Evolutionary conservation across 2,113 vertebrate species (phyloP).

Genomic region (Corythornis cristatus): DNA sequence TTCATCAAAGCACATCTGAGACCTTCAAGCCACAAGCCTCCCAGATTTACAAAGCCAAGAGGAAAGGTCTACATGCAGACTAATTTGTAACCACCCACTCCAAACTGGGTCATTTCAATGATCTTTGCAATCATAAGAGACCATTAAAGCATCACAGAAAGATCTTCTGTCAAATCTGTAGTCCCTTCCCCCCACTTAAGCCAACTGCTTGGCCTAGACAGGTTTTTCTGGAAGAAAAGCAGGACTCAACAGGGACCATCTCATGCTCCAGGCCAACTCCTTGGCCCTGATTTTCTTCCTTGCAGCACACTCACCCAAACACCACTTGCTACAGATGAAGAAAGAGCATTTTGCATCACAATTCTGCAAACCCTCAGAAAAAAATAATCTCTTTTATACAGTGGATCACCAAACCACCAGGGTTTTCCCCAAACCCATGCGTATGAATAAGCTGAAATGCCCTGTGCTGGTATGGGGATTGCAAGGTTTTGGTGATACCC

Average conservation of each 20-base stretch:
- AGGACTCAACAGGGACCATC: no score
- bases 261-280: background rate
- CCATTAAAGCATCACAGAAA: background rate
- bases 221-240: fast-evolving
- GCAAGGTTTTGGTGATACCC: background rate
- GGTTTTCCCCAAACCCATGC: background rate
- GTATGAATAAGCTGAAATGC: background rate
- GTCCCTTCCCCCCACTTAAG: background rate
- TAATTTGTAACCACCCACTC: background rate
- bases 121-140: background rate
- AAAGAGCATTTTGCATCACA: background rate
- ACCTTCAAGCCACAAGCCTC: background rate
- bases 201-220: background rate
- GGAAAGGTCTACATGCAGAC: background rate
- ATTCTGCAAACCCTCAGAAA: background rate
- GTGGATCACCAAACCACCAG: fast-evolving
- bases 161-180: background rate
- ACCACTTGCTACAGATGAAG: no score
- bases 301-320: background rate
- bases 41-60: background rate
- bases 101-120: background rate
- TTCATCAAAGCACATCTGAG: background rate
- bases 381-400: fast-evolving
- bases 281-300: background rate
- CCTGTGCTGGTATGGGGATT: background rate